Evolutionary conservation across 2,888 invertebrate genomes (phyloP), one percentile per base, ranked within the genome.

Genomic region (Nemotelus nigrinus): DNA sequence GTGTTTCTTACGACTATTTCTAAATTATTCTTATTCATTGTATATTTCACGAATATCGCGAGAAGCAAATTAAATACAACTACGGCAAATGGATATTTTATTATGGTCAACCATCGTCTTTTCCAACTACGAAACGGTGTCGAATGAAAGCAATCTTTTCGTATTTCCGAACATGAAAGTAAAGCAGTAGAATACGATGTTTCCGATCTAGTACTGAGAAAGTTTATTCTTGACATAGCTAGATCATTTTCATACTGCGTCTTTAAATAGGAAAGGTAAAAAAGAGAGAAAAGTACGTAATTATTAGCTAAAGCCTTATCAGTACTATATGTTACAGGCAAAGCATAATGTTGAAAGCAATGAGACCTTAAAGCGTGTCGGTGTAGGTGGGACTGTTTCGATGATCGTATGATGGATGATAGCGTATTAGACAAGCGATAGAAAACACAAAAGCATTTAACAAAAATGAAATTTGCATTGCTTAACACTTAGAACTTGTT

Each of bases 61-160:
- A 84, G 80, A 43, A 83, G 60, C 60, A 84, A 71, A 80, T 83
- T 83, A 76, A 80, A 81, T 41, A 84, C 65, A 76, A 84, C 72
- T 45, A 83, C 80, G 74, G 82, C 80, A 78, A 83, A 82, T 76
- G 83, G 82, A 82, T 84, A 83, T 82, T 83, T 83, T 78, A 83
- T 80, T 80, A 82, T 83, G 78, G 80, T 79, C 78, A 82, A 81
- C 67, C 82, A 75, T 75, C 82, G 82, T 53, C 76, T 78, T 80
- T 81, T 82, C 83, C 83, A 81, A 63, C 47, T 43, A 2, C 60
- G 63, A 8, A 74, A 4, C 2, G 3, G n/a, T n/a, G 44, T 43
- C 48, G 74, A 63, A 41, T 43, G 60, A 60, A 74, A 74, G 44
- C 48, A 60, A 48, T 74, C 74, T 4, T 48, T 74, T 63, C 63